A percentile compares a stretch with the other conserved stretches of the same genome.
phyloP scores from a whole-genome alignment of 2,113 vertebrate species.

The Tragelaphus buxtoni region DNA sequence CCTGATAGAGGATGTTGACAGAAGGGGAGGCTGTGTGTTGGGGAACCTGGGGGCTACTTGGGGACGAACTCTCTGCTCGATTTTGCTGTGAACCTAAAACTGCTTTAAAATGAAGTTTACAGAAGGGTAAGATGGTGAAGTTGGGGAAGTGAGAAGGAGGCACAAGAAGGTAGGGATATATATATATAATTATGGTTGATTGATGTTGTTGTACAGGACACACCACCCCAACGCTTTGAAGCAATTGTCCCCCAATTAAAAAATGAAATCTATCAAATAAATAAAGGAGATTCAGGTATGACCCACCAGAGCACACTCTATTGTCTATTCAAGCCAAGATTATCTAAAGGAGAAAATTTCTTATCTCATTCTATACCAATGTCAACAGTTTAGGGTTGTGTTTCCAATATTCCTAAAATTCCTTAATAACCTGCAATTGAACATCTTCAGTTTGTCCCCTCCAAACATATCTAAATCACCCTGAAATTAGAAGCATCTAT shows the following conservation, averaged over 20 bases:
- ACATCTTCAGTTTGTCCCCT: not conserved
- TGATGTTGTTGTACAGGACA: not conserved
- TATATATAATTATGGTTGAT: not conserved
- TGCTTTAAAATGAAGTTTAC: not conserved
- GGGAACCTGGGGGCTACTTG: fast-evolving
- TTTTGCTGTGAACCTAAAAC: not conserved
- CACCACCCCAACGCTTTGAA: not conserved
- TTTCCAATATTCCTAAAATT: not conserved
- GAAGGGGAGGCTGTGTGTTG: not conserved
- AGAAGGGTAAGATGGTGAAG: not conserved
- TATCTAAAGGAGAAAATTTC: not conserved
- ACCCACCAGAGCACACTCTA: not conserved
- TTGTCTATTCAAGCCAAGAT: not conserved
- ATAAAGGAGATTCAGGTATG: not conserved
- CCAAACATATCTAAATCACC: not conserved
- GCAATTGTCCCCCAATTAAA: not conserved
- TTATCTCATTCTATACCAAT: not conserved
- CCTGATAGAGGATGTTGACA: fast-evolving
- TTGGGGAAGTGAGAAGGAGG: not conserved
- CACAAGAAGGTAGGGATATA: not conserved
- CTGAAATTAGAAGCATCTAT: not conserved
- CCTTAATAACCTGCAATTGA: not conserved
- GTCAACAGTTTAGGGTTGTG: not conserved
- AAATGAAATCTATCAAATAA: not conserved
- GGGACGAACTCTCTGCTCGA: not conserved